These are phyloP conservation scores for Casuarius casuarius DNA, from an alignment of 2,113 vertebrate species.

Conservation along the genomic window DNA sequence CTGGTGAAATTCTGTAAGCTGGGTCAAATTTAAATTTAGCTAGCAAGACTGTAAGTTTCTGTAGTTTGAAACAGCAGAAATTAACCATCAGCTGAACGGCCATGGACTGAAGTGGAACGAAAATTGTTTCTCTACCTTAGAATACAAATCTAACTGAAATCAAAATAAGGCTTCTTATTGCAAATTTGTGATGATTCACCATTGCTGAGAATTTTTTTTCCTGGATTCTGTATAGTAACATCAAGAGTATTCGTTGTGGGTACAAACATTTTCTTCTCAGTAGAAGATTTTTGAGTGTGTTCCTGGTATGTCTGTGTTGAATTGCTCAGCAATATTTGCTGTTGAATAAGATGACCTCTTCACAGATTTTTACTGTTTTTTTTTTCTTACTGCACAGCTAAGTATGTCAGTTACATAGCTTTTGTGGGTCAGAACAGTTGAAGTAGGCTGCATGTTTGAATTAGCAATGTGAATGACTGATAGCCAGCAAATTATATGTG, in stretches of 20 bases:
- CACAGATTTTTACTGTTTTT: background rate
- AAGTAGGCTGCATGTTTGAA: background rate
- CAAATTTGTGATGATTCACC: constrained; percentile 37
- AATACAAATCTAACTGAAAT: constrained; percentile 32
- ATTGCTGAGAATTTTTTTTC: constrained; percentile 53
- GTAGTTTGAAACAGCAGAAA: constrained; percentile 43
- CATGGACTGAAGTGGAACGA: background rate
- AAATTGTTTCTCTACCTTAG: background rate
- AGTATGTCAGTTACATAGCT: background rate
- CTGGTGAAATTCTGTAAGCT: constrained; percentile 44
- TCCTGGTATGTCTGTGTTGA: constrained; percentile 27
- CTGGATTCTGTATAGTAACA: constrained; percentile 36
- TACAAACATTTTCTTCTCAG: constrained; percentile 12
- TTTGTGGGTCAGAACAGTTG: background rate
- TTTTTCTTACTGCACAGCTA: background rate
- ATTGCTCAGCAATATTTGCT: constrained; percentile 1
- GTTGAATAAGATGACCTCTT: background rate
- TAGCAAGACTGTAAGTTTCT: constrained; percentile 47
- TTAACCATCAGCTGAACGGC: background rate
- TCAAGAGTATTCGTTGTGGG: background rate
- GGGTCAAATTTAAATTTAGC: constrained; percentile 5
- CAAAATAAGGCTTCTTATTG: constrained; percentile 4
- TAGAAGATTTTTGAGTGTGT: background rate
- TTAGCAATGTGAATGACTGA: background rate
- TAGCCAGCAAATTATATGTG: background rate